These are phyloP conservation scores for Tetragonula carbonaria DNA, from an alignment of 2,888 invertebrate genomes.

Conservation along the genomic window DNA sequence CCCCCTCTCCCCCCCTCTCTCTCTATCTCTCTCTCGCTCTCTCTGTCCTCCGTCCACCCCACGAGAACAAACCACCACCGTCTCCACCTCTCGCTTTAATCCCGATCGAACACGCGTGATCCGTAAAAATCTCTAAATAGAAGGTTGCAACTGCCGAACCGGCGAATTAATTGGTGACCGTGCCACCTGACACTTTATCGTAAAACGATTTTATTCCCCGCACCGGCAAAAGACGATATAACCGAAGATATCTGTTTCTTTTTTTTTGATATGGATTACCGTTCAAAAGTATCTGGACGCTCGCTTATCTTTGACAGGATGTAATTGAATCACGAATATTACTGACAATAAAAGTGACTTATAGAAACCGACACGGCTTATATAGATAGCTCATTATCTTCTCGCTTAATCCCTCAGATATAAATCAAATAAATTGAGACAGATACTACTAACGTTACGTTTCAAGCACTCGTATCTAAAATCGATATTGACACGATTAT, in stretches of 20 bases:
- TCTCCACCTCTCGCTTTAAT: conserved; percentile 25
- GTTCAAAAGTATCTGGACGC: neutral
- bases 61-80: conserved; percentile 7
- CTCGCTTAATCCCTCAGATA: too few relatives aligned
- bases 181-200: neutral
- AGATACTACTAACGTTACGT: too few relatives aligned
- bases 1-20: too few relatives aligned
- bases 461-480: too few relatives aligned
- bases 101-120: conserved; percentile 31
- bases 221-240: neutral
- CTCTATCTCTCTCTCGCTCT: too few relatives aligned
- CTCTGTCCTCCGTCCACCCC: neutral
- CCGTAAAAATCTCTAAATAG: conserved; percentile 37
- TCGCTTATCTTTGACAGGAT: neutral
- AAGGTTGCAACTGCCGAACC: conserved; percentile 12
- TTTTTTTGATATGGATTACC: neutral
- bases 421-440: too few relatives aligned
- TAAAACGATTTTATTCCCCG: neutral
- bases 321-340: neutral
- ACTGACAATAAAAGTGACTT: neutral
- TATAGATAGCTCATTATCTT: too few relatives aligned
- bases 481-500: too few relatives aligned
- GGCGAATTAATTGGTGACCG: conserved; percentile 25
- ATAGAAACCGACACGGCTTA: too few relatives aligned
- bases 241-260: neutral